Percentiles rank a stretch among this genome's conserved stretches.
These are phyloP conservation scores for Artemia franciscana DNA, from an alignment of 1,140 invertebrate genomes.

Conservation along the genomic window DNA sequence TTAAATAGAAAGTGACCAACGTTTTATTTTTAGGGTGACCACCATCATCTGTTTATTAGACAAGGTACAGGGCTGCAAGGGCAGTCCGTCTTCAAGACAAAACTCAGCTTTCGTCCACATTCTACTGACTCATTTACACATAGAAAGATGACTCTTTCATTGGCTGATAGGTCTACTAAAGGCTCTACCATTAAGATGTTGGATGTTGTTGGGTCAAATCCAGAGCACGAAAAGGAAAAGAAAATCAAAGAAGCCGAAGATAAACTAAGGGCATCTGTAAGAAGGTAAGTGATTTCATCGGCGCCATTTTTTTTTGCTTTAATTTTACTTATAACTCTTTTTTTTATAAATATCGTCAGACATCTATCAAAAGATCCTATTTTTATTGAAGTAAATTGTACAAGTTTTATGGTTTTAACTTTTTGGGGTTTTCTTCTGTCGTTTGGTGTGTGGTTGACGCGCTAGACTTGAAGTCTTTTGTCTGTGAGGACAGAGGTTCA, in stretches of 20 bases:
- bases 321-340: no score
- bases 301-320: no score
- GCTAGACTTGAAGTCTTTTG: no score
- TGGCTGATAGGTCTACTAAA: conserved; percentile 90
- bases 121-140: conserved; percentile 97
- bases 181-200: conserved; percentile 88
- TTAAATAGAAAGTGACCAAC: not conserved
- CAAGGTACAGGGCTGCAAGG: conserved; percentile 95
- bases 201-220: conserved; percentile 77
- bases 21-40: conserved; percentile 40
- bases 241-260: conserved; percentile 94
- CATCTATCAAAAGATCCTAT: no score
- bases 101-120: conserved; percentile 86
- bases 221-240: conserved; percentile 66
- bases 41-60: conserved; percentile 83
- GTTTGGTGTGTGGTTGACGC: no score
- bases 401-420: no score
- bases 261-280: conserved; percentile 57
- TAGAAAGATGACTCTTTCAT: conserved; percentile 90
- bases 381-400: no score
- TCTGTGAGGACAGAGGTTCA: no score
- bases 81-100: conserved; percentile 86
- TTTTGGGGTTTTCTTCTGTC: no score
- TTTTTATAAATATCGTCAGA: no score
- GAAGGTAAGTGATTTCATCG: conserved; percentile 24